Base-by-base conservation (phyloP, 2,888 invertebrate species). In the Amphimallon solstitiale region DNA sequence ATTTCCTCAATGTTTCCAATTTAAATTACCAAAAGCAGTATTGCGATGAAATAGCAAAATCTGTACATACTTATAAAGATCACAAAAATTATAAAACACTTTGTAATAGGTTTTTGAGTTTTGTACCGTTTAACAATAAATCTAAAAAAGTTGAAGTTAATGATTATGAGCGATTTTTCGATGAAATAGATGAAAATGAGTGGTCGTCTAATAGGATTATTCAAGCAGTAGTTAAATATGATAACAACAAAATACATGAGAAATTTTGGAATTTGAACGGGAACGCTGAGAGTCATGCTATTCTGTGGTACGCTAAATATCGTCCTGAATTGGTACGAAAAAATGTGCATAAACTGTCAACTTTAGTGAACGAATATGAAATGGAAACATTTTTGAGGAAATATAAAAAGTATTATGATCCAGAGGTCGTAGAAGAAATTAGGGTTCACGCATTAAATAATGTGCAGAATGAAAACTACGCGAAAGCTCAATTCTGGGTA, bases 11-110 rank as follows among this genome's bases (percentile, higher is more conserved):
- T 10, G 14, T 59, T 19, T 2, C 12, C 10, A 17, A 10, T 43
- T 29, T 15, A 43, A 43, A 10, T 29, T 23, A 43, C n/a, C 29
- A 17, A 0, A 23, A 59, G 43, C 23, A 34, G 12, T 59, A 34
- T 23, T 59, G 56, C 29, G 56, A 59, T 40, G 19, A 59, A 59
- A 29, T 59, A 29, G 43, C 56, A 4, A 29, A 7, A n/a, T 43
- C 1, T 14, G 43, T 59, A 5, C 43, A 59, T 43, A n/a, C 29
- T 1, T 43, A 43, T 34, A 43, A 59, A 43, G 14, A 43, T 9
- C 56, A 59, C 34, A 29, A 43, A 4, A 14, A 4, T 10, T 59
- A 59, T 29, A 21, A 43, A 23, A 4, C 9, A 9, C n/a, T 59
- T 14, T 23, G n/a, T 4, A 4, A 4, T 10, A 12, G 29, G 14